phyloP scores from a whole-genome alignment of 2,888 invertebrate genomes.

The Synergus laeviventris region DNA sequence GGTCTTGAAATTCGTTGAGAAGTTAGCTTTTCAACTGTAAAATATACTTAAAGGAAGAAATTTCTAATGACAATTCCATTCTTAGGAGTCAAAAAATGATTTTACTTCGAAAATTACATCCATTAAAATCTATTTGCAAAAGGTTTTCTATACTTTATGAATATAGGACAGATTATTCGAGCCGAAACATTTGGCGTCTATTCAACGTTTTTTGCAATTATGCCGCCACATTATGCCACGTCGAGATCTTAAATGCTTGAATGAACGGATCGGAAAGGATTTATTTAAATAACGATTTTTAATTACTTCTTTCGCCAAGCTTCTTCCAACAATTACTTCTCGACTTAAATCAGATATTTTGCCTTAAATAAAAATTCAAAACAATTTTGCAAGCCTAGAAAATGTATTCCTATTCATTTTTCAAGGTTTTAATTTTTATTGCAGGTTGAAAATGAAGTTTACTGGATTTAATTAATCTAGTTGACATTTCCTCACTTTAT shows the following conservation, averaged over 20 bases:
- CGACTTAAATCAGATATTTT: neutral
- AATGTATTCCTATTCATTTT: too few species aligned
- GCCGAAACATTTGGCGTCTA: slow-evolving; percentile 35
- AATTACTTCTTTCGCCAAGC: neutral
- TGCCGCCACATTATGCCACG: slow-evolving; percentile 15
- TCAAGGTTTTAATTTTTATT: neutral
- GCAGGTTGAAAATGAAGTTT: too few species aligned
- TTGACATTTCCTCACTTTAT: neutral
- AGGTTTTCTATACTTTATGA: slow-evolving; percentile 10
- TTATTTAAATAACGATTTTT: slow-evolving; percentile 22
- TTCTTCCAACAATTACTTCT: slow-evolving; percentile 29
- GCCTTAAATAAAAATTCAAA: neutral
- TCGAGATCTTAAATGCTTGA: slow-evolving; percentile 16
- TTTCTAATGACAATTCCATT: neutral
- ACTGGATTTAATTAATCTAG: neutral
- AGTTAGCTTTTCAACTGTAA: neutral
- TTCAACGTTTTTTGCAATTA: slow-evolving; percentile 35
- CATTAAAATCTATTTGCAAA: neutral
- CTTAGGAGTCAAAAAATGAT: neutral
- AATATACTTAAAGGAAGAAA: slow-evolving; percentile 8
- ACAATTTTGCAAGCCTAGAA: neutral
- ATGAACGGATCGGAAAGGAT: slow-evolving; percentile 26
- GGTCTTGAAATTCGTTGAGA: neutral
- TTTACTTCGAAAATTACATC: neutral
- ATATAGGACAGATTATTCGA: slow-evolving; percentile 34